Percentiles rank a stretch among this genome's conserved stretches.
These are phyloP conservation scores for Erebia aethiops DNA, from an alignment of 2,888 invertebrate species.

Conservation along the genomic window DNA sequence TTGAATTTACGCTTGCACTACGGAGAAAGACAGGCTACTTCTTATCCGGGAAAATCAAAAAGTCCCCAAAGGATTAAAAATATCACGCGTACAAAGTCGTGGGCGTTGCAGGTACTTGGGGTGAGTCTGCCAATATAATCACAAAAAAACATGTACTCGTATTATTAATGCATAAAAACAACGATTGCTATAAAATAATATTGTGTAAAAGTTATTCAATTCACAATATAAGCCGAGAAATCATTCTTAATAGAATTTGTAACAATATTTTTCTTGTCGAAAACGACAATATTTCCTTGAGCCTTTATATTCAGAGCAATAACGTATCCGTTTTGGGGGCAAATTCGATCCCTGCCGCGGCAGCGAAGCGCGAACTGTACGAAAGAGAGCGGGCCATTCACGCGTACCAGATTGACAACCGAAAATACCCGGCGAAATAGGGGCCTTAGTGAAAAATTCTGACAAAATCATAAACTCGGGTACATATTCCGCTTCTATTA, in stretches of 20 bases:
- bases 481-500: not conserved
- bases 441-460: slow-evolving; percentile 23
- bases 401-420: slow-evolving; percentile 72
- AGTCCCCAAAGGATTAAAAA: too few species aligned
- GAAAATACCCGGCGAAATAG: slow-evolving; percentile 47
- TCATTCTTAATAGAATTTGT: slow-evolving; percentile 12
- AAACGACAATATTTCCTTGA: slow-evolving; percentile 20
- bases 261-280: slow-evolving; percentile 28
- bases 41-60: too few species aligned
- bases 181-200: too few species aligned
- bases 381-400: slow-evolving; percentile 56
- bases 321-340: slow-evolving; percentile 55
- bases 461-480: slow-evolving; percentile 21
- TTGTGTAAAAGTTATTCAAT: slow-evolving; percentile 13
- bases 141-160: too few species aligned
- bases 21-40: too few species aligned
- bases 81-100: too few species aligned
- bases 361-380: slow-evolving; percentile 55
- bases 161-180: too few species aligned
- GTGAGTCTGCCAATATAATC: too few species aligned
- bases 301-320: slow-evolving; percentile 50
- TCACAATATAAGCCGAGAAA: slow-evolving; percentile 2
- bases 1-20: too few species aligned
- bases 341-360: slow-evolving; percentile 60
- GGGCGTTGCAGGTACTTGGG: too few species aligned